Percentiles rank a stretch among this genome's conserved stretches.
phyloP scores from a whole-genome alignment of 2,797 vertebrate species.

The Oryzias dopingdopingensis region DNA sequence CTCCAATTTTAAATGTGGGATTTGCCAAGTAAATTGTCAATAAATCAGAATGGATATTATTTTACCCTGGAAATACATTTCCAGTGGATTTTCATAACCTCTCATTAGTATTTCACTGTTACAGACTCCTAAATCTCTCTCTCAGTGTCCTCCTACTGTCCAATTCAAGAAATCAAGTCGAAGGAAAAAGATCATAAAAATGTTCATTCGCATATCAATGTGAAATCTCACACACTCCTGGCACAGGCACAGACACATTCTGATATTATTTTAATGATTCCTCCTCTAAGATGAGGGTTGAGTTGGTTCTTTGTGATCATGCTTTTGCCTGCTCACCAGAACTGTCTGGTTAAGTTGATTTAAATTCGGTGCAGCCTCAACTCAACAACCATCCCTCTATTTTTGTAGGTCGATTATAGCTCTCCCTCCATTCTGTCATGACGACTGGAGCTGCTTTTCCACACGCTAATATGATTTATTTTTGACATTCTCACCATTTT shows the following conservation, averaged over 20 bases:
- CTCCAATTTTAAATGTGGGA: neutral
- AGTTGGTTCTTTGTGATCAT: neutral
- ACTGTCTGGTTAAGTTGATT: neutral
- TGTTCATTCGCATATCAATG: constrained; percentile 12
- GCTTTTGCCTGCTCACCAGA: neutral
- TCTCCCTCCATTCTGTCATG: constrained; percentile 8
- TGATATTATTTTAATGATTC: constrained; percentile 4
- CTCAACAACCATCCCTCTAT: neutral
- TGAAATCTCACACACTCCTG: constrained; percentile 8
- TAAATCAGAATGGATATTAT: constrained; percentile 6
- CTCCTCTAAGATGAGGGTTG: neutral
- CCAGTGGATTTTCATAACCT: constrained; percentile 11
- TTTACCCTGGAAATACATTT: constrained; percentile 4
- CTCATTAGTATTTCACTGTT: constrained; percentile 13
- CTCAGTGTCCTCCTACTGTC: neutral
- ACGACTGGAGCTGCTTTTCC: constrained; percentile 35
- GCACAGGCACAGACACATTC: constrained; percentile 6
- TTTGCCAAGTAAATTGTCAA: neutral
- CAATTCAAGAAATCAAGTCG: constrained; percentile 1
- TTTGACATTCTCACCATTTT: constrained; percentile 46
- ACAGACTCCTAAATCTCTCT: constrained; percentile 23
- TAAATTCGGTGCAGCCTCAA: neutral
- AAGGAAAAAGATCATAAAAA: constrained; percentile 16
- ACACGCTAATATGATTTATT: constrained; percentile 33
- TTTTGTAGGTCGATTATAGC: too few species aligned